Conservation (phyloP, 2,888 invertebrate genomes). For the Pollenia labialis region DNA sequence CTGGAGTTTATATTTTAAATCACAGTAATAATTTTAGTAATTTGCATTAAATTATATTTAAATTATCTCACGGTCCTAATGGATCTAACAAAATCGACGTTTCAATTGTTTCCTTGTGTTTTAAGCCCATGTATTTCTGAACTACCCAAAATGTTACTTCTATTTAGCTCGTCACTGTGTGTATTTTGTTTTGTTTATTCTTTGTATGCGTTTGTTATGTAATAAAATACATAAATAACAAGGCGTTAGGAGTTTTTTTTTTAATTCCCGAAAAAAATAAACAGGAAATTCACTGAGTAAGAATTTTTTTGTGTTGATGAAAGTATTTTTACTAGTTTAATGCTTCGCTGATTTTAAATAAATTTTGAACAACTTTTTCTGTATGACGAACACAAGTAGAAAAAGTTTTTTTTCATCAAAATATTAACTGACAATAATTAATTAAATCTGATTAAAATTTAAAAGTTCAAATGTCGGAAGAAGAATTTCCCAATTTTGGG, state of each 20-base stretch:
- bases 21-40: too few relatives aligned
- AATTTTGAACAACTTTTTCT: constrained; percentile 19
- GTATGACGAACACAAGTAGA: not conserved
- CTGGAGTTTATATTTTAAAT: too few relatives aligned
- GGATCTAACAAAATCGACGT: too few relatives aligned
- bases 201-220: not conserved
- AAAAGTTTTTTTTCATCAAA: too few relatives aligned
- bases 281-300: constrained; percentile 10
- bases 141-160: not conserved
- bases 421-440: too few relatives aligned
- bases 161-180: constrained; percentile 1
- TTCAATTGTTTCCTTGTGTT: too few relatives aligned
- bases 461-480: too few relatives aligned
- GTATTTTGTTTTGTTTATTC: not conserved
- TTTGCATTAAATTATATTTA: too few relatives aligned
- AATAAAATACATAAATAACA: constrained; percentile 9
- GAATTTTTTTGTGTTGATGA: constrained; percentile 6
- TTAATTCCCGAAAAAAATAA: not conserved
- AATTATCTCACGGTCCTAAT: too few relatives aligned
- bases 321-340: constrained; percentile 61
- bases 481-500: too few relatives aligned
- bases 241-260: constrained; percentile 33
- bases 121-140: too few relatives aligned
- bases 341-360: constrained; percentile 43
- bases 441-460: too few relatives aligned